Evolutionary conservation across 2,113 vertebrate genomes (phyloP).

Genomic region (Saguinus midas): DNA sequence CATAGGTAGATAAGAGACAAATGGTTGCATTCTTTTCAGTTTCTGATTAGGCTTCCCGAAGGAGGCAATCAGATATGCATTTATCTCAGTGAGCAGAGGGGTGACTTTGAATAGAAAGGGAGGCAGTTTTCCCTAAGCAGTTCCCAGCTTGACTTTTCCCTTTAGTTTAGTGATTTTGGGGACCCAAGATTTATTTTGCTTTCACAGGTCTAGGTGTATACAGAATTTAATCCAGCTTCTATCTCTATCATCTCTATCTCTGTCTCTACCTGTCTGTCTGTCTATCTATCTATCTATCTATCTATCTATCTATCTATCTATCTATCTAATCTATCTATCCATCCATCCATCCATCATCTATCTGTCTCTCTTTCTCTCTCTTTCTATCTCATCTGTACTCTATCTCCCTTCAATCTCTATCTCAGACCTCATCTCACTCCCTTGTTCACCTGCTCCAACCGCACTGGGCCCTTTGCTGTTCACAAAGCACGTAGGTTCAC

Average conservation of each 20-base stretch:
- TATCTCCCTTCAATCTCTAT: not conserved
- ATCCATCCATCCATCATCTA: not conserved
- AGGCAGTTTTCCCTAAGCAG: too few relatives aligned
- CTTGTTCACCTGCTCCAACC: not conserved
- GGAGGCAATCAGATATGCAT: too few relatives aligned
- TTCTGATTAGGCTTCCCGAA: too few relatives aligned
- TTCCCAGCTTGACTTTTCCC: too few relatives aligned
- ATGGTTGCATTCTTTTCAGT: too few relatives aligned
- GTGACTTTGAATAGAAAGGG: too few relatives aligned
- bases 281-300: not conserved
- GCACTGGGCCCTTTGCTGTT: not conserved
- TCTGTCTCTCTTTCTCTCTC: not conserved
- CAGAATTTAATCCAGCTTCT: not conserved
- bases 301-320: not conserved
- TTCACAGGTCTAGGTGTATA: too few relatives aligned
- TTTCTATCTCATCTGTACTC: not conserved
- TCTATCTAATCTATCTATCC: not conserved
- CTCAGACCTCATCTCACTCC: not conserved
- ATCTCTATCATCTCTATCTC: not conserved
- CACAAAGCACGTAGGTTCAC: not conserved
- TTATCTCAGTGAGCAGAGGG: too few relatives aligned
- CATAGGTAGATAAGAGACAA: too few relatives aligned
- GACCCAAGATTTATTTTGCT: too few relatives aligned
- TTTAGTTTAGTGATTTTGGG: too few relatives aligned
- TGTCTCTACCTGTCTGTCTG: not conserved